Percentiles rank a stretch among this genome's conserved stretches.
These are phyloP conservation scores for Heteromyza rotundicornis DNA, from an alignment of 2,888 invertebrate species.

Conservation along the genomic window DNA sequence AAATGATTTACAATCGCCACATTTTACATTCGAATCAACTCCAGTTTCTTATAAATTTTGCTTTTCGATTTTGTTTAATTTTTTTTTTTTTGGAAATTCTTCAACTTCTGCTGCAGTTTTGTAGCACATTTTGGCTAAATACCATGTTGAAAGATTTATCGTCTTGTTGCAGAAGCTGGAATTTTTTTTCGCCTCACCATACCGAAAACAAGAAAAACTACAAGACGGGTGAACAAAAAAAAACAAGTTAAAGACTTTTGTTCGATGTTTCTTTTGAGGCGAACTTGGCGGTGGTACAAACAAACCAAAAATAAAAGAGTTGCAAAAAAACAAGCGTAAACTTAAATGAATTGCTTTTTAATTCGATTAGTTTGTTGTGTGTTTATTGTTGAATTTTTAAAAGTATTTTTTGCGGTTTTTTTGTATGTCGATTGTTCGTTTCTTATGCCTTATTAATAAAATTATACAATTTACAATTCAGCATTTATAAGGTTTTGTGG, in stretches of 20 bases:
- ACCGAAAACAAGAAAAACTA: slow-evolving; percentile 4
- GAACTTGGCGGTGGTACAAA: neutral
- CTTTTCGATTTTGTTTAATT: neutral
- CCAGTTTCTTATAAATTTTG: slow-evolving; percentile 14
- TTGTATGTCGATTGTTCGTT: too few species aligned
- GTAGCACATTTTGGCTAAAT: slow-evolving; percentile 45
- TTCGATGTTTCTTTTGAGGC: too few species aligned
- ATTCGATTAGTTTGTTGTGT: slow-evolving; percentile 55
- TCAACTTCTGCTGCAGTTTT: slow-evolving; percentile 28
- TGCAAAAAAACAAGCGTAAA: slow-evolving; percentile 28
- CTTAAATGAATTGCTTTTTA: slow-evolving; percentile 55
- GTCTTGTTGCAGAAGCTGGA: slow-evolving; percentile 43
- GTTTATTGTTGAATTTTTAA: slow-evolving; percentile 21
- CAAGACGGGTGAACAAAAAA: too few species aligned
- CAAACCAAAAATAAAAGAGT: too few species aligned
- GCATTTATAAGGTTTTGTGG: neutral
- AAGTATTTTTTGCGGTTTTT: neutral
- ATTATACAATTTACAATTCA: too few species aligned
- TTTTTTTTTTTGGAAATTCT: slow-evolving; percentile 11
- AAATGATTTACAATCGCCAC: slow-evolving; percentile 12
- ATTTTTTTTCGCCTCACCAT: slow-evolving; percentile 31
- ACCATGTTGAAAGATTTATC: slow-evolving; percentile 61
- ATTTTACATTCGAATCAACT: neutral
- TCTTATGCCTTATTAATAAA: too few species aligned
- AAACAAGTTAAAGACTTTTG: slow-evolving; percentile 1